Evolutionary conservation across 1,140 invertebrate species (phyloP).

Genomic region (Drosophila micromelanica): DNA sequence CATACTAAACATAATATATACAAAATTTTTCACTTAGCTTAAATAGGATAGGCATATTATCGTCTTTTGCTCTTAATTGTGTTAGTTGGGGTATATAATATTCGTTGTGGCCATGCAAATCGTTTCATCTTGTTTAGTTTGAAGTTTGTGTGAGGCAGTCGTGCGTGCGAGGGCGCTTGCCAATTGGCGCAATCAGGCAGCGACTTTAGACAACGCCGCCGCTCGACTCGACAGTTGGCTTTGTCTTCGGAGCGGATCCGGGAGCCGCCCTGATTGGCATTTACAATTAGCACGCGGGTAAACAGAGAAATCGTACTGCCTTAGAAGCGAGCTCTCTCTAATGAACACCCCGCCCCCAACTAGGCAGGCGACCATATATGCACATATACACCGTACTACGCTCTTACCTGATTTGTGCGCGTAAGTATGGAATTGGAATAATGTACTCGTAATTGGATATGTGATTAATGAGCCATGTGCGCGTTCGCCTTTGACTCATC

Average conservation of each 20-base stretch:
- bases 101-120: neutral
- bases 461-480: slow-evolving; percentile 73
- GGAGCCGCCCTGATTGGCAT: slow-evolving; percentile 75
- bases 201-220: slow-evolving; percentile 41
- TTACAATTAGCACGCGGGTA: slow-evolving; percentile 82
- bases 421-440: slow-evolving; percentile 63
- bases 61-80: neutral
- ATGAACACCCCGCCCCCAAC: slow-evolving; percentile 23
- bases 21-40: too few relatives aligned
- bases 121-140: slow-evolving; percentile 60
- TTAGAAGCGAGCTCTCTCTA: slow-evolving; percentile 32
- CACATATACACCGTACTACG: too few relatives aligned
- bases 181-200: slow-evolving; percentile 78
- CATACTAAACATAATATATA: too few relatives aligned
- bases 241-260: slow-evolving; percentile 38
- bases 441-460: slow-evolving; percentile 79
- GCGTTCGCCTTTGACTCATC: slow-evolving; percentile 75
- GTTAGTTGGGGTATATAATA: neutral
- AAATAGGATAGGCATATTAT: too few relatives aligned
- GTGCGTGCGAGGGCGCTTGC: slow-evolving; percentile 70
- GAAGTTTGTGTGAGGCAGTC: slow-evolving; percentile 80
- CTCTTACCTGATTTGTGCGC: slow-evolving; percentile 1
- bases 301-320: slow-evolving; percentile 64
- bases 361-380: neutral
- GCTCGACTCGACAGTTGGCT: slow-evolving; percentile 46